phyloP scores from a whole-genome alignment of 2,888 invertebrate species.

The Cataglyphis altisquamis region DNA sequence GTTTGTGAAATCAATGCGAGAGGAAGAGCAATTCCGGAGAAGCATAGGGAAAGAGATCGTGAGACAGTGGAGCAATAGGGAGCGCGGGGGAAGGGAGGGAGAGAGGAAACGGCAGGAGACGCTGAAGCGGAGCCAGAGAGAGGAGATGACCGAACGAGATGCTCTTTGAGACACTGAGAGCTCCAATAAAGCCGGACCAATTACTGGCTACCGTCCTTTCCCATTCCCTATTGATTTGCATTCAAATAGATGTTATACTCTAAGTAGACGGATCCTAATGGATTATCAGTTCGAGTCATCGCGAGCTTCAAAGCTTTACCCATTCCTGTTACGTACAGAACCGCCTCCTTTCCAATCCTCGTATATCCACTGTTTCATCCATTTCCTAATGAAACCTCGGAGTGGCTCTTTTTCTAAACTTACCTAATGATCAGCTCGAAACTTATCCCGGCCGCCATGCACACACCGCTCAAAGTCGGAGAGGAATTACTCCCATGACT shows the following conservation, averaged over 20 bases:
- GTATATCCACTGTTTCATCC: constrained; percentile 84
- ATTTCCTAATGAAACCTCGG: constrained; percentile 84
- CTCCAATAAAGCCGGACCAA: constrained; percentile 86
- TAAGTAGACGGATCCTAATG: constrained; percentile 86
- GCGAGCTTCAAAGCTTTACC: constrained; percentile 85
- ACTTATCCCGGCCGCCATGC: constrained; percentile 72
- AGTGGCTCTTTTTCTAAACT: constrained; percentile 83
- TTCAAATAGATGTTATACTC: constrained; percentile 86
- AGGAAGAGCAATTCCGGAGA: constrained; percentile 64
- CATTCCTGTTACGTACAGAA: constrained; percentile 73
- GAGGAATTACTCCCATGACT: constrained; percentile 63
- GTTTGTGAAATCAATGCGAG: constrained; percentile 67
- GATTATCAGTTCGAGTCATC: constrained; percentile 86
- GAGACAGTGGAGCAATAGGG: constrained; percentile 65
- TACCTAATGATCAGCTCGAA: constrained; percentile 80
- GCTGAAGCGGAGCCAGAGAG: constrained; percentile 69
- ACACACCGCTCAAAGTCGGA: constrained; percentile 51
- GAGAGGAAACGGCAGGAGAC: constrained; percentile 72
- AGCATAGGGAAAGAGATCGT: constrained; percentile 71
- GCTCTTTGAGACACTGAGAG: constrained; percentile 86
- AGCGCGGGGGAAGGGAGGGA: constrained; percentile 61
- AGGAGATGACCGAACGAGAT: constrained; percentile 86
- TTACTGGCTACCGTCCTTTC: constrained; percentile 85
- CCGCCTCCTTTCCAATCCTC: constrained; percentile 83
- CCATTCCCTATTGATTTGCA: constrained; percentile 86